Evolutionary conservation across 2,888 invertebrate genomes (phyloP), one percentile per base, ranked within the genome.

Genomic region (Erpobdella octoculata): DNA sequence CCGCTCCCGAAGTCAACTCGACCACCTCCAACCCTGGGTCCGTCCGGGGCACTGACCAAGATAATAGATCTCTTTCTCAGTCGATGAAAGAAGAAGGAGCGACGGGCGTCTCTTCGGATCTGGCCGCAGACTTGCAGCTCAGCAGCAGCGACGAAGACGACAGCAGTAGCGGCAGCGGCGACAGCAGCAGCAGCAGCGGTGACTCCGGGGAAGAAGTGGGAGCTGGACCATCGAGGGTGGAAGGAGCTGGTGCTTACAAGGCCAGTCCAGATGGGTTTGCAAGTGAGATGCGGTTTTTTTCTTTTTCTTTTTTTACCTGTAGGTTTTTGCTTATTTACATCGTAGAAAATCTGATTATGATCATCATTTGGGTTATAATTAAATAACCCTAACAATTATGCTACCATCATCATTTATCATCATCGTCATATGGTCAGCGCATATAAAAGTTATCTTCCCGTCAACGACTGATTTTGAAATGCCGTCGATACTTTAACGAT

Each of bases 11-110:
- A 3, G 21, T 25, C 53, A 25, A 25, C 53, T 25, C 28, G 53
- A 53, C 53, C 41, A 48, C 41, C 46, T 31, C 28, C 67, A 48
- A 67, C 6, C 46, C 41, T 35, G 67, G 46, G 12, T 3, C 41
- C 37, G 67, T 36, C 41, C 46, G 33, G 9, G n/a, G 25, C 59
- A 59, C 12, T 59, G 59, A 59, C 59, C 15, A 59, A n/a, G 59
- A 59, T 25, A 21, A 59, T 59, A 25, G 21, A n/a, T 12, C 12
- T 59, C 15, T n/a, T 12, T 9, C 12, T 25, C 9, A 59, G 12
- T 12, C 12, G 15, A 59, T n/a, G 12, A 21, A 59, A n/a, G n/a
- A n/a, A 18, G 18, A 12, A 18, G 18, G 12, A 18, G 18, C 46
- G 46, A 41, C 18, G 46, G 18, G 12, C 12, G n/a, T n/a, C n/a